Conservation (phyloP, 2,797 vertebrate species). For the Sebastes ruberrimus region DNA sequence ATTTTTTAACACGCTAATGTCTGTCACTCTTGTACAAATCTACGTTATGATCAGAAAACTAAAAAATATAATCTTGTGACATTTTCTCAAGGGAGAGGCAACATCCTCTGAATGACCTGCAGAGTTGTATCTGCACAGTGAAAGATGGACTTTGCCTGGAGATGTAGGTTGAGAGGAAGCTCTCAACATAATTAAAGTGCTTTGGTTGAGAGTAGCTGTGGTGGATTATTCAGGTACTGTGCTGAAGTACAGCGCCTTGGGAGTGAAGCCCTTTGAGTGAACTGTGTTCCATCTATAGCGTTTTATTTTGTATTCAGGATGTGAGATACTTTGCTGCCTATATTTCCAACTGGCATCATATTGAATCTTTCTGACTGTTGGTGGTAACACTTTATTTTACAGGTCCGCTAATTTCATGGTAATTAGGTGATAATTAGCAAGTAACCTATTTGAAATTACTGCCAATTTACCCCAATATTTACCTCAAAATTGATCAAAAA, state of each 20-base stretch:
- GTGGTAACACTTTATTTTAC: too few relatives aligned
- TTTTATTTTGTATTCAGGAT: neutral
- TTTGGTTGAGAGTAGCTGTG: neutral
- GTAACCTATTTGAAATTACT: too few relatives aligned
- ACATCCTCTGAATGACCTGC: too few relatives aligned
- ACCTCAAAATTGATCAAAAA: too few relatives aligned
- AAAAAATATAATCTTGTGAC: neutral
- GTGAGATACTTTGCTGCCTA: neutral
- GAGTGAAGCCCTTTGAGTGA: neutral
- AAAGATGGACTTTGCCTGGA: neutral
- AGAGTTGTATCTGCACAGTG: neutral
- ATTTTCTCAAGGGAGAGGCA: neutral
- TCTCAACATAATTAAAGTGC: neutral
- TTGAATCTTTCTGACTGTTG: neutral
- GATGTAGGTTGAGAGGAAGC: neutral
- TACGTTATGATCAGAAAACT: neutral
- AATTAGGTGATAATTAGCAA: too few relatives aligned
- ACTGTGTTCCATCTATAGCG: neutral
- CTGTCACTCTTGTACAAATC: neutral
- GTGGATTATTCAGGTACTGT: neutral
- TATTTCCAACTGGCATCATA: neutral
- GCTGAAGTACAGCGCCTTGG: neutral
- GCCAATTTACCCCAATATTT: too few relatives aligned
- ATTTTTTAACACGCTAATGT: neutral
- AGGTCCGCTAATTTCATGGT: too few relatives aligned